Evolutionary conservation across 2,113 vertebrate species (phyloP).

Genomic region (Labeo rohita): DNA sequence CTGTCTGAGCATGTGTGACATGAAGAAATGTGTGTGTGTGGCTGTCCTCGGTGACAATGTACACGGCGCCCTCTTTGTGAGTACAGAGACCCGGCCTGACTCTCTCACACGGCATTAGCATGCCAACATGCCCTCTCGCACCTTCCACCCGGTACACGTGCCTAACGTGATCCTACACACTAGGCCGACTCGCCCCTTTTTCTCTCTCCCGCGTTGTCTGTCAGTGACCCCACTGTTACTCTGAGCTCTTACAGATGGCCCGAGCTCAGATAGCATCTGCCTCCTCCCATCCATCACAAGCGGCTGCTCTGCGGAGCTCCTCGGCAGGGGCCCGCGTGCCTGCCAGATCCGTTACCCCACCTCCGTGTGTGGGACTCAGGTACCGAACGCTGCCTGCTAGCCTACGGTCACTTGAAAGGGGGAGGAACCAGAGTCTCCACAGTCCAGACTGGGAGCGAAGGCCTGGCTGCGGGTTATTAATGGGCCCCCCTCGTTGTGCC

Average conservation of each 20-base stretch:
- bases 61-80: constrained; percentile 22
- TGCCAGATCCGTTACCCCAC: constrained; percentile 43
- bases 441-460: constrained; percentile 69
- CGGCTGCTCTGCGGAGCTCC: constrained; percentile 37
- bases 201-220: constrained; percentile 43
- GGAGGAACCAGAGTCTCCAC: constrained; percentile 59
- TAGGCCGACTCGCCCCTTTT: constrained; percentile 21
- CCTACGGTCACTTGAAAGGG: constrained; percentile 38
- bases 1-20: constrained; percentile 31
- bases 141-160: constrained; percentile 30
- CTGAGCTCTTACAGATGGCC: constrained; percentile 59
- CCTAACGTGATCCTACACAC: constrained; percentile 7
- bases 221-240: constrained; percentile 58
- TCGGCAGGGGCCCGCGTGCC: constrained; percentile 16
- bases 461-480: constrained; percentile 86
- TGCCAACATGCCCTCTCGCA: constrained; percentile 31
- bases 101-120: constrained; percentile 15
- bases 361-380: constrained; percentile 41
- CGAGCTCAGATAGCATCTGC: constrained; percentile 59
- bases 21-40: constrained; percentile 4
- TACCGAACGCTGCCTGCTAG: constrained; percentile 53
- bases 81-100: constrained; percentile 18
- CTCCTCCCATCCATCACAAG: constrained; percentile 57
- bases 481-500: constrained; percentile 83
- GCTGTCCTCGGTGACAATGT: constrained; percentile 10